Evolutionary conservation across 2,113 vertebrate genomes (phyloP), one percentile per base, ranked within the genome.

Genomic region (Ptilorrhoa leucosticta): DNA sequence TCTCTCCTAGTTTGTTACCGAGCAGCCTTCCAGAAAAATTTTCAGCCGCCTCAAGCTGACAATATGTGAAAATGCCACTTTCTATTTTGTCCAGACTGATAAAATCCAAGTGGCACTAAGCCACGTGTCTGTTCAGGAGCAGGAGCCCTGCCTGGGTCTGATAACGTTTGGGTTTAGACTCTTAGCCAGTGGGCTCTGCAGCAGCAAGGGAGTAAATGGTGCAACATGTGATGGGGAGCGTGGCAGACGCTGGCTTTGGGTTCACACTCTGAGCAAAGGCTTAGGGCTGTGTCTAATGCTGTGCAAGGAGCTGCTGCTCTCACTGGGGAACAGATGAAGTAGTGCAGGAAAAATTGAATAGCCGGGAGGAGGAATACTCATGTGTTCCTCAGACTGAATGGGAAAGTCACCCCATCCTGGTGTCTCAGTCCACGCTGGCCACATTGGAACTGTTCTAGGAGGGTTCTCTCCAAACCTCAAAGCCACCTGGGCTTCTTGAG

Each of bases 391-490:
- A 63, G 42, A 8, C 22, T 33, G 50, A 45, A n/a, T 28, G 37
- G 86, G 22, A 33, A 44, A 19, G 48, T 35, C 53, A 35, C 35
- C 35, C 40, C 42, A 33, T 73, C 35, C 69, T 47, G 63, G 42
- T 21, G 13, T 30, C 42, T 80, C 15, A 1, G 33, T 44, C 53
- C 1, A 1, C 19, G 40, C 82, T 57, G 68, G 48, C 54, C 48
- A 7, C 0, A 0, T 37, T 33, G 7, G 1, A 15, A 3, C n/a
- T 1, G 0, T 35, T 81, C 35, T 22, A 5, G 89, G 68, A 30
- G 42, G 56, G 13, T 66, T 58, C 60, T 79, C 35, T 72, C 64
- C 65, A 47, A 53, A 57, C 16, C 22, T 2, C 56, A 51, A 20
- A 88, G 42, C 42, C n/a, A 26, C 9, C 33, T 35, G 7, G 50